Evolutionary conservation across 23 tunicate genomes (phyloP), one percentile per base, ranked within the genome.

Genomic region (Styela plicata): DNA sequence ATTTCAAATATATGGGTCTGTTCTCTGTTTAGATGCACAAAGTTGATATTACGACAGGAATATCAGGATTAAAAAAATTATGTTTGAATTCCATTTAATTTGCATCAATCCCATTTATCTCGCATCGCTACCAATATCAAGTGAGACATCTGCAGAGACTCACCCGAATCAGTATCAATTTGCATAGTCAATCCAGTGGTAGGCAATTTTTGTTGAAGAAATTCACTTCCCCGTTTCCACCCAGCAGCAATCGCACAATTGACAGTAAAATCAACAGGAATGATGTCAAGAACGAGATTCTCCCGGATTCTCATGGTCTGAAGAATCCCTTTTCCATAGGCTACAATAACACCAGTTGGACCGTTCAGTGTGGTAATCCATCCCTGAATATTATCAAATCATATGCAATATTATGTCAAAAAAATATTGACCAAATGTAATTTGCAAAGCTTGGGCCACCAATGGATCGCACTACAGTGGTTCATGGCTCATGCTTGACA

Each of bases 291-390:
- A 37, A 73, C 35, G 26, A 34, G 82, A 24, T 76, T 71, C 21
- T 34, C 24, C 2, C 62, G 44, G 20, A 65, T 88, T 57, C 62
- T 33, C 18, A 93, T 29, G 1, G 86, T 62, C 36, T 91, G 87
- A 27, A 88, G 62, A n/a, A 80, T 63, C 2, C 98, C 98, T 52
- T 93, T 93, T 2, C 87, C 98, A 69, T 64, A 88, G 0, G 88
- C 98, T 30, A 93, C 74, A 21, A 93, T 79, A 21, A 88, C 33
- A 18, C 98, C 98, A 20, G 98, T 93, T 0, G 93, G 80, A 10
- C 98, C 98, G 73, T 93, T 93, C 27, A 84, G 69, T 29, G 83
- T 93, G 61, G 85, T 79, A 53, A 88, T 84, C 98, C 98, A 93
- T 27, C 98, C 98, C 98, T 93, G 74, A n/a, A 36, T 28, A 44